A percentile compares a stretch with the other conserved stretches of the same genome.
phyloP scores from a whole-genome alignment of 2,888 invertebrate species.

The Lutraria lutraria region DNA sequence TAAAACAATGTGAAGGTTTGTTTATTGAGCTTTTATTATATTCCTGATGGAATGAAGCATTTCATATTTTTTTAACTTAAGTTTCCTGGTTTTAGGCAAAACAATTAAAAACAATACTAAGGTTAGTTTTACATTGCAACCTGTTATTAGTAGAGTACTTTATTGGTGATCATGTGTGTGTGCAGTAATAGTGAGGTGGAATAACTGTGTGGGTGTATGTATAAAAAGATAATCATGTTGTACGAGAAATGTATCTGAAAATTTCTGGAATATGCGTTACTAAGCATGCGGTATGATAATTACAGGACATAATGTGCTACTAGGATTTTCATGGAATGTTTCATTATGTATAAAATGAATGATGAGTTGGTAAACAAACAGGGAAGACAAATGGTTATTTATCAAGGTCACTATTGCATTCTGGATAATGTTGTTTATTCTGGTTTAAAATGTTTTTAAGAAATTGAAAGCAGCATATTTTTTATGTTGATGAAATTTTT shows the following conservation, averaged over 20 bases:
- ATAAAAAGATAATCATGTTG: constrained; percentile 19
- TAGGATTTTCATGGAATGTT: neutral
- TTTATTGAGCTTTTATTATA: neutral
- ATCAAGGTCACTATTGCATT: constrained; percentile 9
- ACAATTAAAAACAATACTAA: neutral
- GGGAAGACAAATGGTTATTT: neutral
- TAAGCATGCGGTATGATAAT: neutral
- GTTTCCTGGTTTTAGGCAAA: neutral
- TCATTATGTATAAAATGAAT: neutral
- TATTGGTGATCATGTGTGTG: neutral
- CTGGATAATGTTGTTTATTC: neutral
- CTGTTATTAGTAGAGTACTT: neutral
- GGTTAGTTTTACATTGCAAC: neutral
- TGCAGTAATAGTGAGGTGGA: neutral
- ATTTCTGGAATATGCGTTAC: neutral
- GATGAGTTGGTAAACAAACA: constrained; percentile 1
- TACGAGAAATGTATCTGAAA: constrained; percentile 10
- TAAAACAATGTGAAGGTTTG: neutral
- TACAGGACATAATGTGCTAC: neutral
- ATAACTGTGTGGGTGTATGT: neutral
- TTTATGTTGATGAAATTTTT: neutral
- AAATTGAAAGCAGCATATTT: neutral
- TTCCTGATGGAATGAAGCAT: neutral
- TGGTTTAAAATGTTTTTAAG: neutral
- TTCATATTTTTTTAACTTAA: neutral